Percentiles rank a stretch among this genome's conserved stretches.
Evolutionary conservation across 1,140 invertebrate genomes (phyloP).

Genomic region (Anoplolepis gracilipes): DNA sequence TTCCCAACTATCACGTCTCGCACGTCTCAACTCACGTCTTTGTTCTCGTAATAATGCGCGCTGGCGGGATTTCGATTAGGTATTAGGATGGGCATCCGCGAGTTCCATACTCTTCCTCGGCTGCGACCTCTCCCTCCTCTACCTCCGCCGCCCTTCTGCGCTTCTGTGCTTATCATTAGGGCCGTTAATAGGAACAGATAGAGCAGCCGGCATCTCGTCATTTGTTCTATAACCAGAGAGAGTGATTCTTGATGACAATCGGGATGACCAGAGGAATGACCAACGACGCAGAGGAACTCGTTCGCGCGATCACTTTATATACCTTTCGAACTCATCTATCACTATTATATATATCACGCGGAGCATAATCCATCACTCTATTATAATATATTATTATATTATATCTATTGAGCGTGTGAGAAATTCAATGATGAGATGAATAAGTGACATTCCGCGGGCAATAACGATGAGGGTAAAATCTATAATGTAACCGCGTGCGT

Average conservation of each 20-base stretch:
- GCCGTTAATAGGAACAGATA: slow-evolving; percentile 76
- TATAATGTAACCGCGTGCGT: not conserved
- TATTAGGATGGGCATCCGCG: slow-evolving; percentile 88
- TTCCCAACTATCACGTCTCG: too few species aligned
- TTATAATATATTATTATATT: slow-evolving; percentile 19
- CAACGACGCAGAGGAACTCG: not conserved
- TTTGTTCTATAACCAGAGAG: slow-evolving; percentile 68
- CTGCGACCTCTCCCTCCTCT: slow-evolving; percentile 81
- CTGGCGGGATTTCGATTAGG: slow-evolving; percentile 89
- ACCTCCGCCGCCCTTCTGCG: slow-evolving; percentile 83
- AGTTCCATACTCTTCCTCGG: slow-evolving; percentile 85
- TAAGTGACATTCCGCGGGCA: not conserved
- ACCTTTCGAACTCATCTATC: not conserved
- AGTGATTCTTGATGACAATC: not conserved
- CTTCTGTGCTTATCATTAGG: slow-evolving; percentile 74
- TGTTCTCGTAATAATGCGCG: slow-evolving; percentile 90
- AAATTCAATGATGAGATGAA: slow-evolving; percentile 31
- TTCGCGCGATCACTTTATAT: slow-evolving; percentile 39
- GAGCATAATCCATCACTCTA: not conserved
- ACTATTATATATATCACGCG: not conserved
- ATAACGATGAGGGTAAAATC: not conserved
- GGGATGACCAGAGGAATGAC: slow-evolving; percentile 11
- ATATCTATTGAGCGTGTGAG: slow-evolving; percentile 26
- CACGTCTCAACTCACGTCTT: slow-evolving; percentile 87
- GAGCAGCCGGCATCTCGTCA: slow-evolving; percentile 79